Conservation (phyloP, 2,888 invertebrate species). For the Hyposoter dolosus region DNA sequence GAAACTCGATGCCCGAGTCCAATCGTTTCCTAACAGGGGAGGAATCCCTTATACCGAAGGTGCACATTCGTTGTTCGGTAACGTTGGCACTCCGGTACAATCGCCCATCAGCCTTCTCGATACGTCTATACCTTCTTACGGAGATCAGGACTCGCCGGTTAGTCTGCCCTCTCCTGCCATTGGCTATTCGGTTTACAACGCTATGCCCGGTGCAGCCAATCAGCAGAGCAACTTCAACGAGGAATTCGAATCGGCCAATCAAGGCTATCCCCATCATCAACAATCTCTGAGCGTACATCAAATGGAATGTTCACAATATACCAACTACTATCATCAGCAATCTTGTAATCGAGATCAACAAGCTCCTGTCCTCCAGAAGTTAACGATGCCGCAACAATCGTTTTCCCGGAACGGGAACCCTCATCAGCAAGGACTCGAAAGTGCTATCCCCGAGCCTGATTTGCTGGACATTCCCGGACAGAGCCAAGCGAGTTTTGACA, state of each 20-base stretch:
- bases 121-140: conserved; percentile 13
- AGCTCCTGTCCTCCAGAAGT: conserved; percentile 18
- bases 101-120: conserved; percentile 35
- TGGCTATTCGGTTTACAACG: conserved; percentile 24
- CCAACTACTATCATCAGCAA: conserved; percentile 32
- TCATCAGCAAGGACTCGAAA: conserved; percentile 17
- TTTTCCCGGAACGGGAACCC: neutral
- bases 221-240: conserved; percentile 3
- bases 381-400: conserved; percentile 7
- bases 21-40: conserved; percentile 25
- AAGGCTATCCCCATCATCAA: conserved; percentile 9
- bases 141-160: conserved; percentile 38
- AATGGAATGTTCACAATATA: neutral
- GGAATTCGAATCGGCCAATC: conserved; percentile 30
- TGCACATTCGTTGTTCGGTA: neutral
- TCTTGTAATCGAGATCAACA: conserved; percentile 14
- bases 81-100: conserved; percentile 12
- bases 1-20: conserved; percentile 31
- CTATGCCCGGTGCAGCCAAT: conserved; percentile 6
- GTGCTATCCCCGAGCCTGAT: neutral
- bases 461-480: conserved; percentile 26
- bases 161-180: conserved; percentile 23
- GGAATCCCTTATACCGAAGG: conserved; percentile 1
- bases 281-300: conserved; percentile 22
- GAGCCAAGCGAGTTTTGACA: conserved; percentile 47